Base-by-base conservation (phyloP, 2,888 invertebrate genomes). In the Tenthredo scrophulariae region DNA sequence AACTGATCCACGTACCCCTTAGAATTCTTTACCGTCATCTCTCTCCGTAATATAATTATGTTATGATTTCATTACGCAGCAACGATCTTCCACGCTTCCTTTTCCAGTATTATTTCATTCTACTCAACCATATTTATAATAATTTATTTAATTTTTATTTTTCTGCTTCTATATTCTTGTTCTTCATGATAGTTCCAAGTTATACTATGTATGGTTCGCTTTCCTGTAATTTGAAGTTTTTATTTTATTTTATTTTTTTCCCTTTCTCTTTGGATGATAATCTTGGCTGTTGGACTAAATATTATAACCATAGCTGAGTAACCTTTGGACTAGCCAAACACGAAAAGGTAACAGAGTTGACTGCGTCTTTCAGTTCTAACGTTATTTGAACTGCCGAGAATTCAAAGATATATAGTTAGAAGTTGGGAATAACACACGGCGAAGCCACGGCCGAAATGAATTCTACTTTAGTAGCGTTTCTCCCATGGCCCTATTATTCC, bases 361-460 rank as follows among this genome's bases (percentile, higher is more conserved):
- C 33, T 77, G 77, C 29, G 54, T 54, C 29, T 77, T 50, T 33
- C 77, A 18, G 29, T 77, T 40, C 77, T 80, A 62, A 62, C 80
- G 62, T 80, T 80, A 65, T 40, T 80, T 80, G 22, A 62, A 80
- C 58, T 40, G 37, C 18, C 7, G 58, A 80, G 40, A 80, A 62
- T 62, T 37, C 62, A 37, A 62, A 80, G 80, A 29, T 62, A 80
- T 43, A 77, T 54, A 80, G 83, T 70, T 29, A 83, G 85, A 85
- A 85, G 83, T 77, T 84, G 87, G 87, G 84, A 89, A 88, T 89
- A 89, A 88, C 88, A 88, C 86, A 87, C 86, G 87, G 83, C 82
- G 85, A 87, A 86, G 87, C 86, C 85, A 86, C 85, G 87, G 84
- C 87, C 88, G 86, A 88, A 89, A 89, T 90, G 88, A 89, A 89